Evolutionary conservation across 2,888 invertebrate species (phyloP), one percentile per base, ranked within the genome.

Genomic region (Blastobasis adustella): DNA sequence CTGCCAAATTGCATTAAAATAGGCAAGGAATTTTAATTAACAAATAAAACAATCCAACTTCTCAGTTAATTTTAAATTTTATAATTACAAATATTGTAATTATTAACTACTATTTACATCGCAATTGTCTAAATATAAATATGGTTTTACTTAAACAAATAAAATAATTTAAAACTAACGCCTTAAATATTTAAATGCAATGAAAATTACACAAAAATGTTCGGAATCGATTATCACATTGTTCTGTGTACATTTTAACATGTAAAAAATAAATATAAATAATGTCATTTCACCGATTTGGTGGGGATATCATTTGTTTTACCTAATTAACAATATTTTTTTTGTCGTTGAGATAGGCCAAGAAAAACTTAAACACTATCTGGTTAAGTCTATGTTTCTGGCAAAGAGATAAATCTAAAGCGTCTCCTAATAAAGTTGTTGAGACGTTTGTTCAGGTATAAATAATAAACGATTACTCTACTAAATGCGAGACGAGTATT

Each of bases 71-170:
- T 82, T 82, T 78, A 79, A 78, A 78, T 71, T 70, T 69, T 68
- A 60, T 84, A 82, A 80, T 84, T 85, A 86, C 80, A 85, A 78
- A 79, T 82, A 81, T 82, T 82, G 76, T 80, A 79, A 79, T 79
- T 81, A 81, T 59, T 54, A 23, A 59, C 79, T 86, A 85, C 67
- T 87, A 87, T 87, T 80, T 86, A 87, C 87, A 88, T 65, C 65
- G 68, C 72, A 68, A 66, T 67, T 70, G 59, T 60, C 71, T 79
- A 79, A 70, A 82, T 71, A 74, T 81, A 81, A 79, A 81, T 84
- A 82, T 69, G 62, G 68, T 69, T 63, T 59, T 62, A 63, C 62
- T 71, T 69, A 58, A 60, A 63, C 67, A 70, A 71, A 68, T 56
- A 61, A 49, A 41, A 45, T 37, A 50, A 53, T 47, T 53, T 47